Evolutionary conservation across 2,113 vertebrate genomes (phyloP), one percentile per base, ranked within the genome.

Genomic region (Atrichornis clamosus): DNA sequence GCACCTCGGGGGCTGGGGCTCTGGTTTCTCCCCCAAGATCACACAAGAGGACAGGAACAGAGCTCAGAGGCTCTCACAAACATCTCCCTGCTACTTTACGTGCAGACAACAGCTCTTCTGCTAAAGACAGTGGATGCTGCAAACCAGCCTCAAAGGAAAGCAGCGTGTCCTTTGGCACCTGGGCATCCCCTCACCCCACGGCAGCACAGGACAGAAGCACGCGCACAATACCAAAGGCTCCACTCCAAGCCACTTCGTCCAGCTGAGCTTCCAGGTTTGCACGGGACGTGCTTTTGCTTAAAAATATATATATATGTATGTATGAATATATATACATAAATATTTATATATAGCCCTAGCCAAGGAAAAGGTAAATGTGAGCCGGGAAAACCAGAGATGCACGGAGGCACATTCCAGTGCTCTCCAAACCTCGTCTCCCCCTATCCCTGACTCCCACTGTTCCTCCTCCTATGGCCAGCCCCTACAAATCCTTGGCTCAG

Each of bases 401-500:
- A 49, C 47, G 4, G 77, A 82, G 65, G 84, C 11, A 2, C 87
- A 82, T 95, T 96, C 84, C 93, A 95, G 63, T 4, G 1, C 76
- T 73, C 58, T 60, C 83, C 84, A 92, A 55, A 73, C 56, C 73
- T 86, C 63, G 68, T 83, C 70, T 95, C 50, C 63, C 87, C 76
- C 76, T 15, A 22, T 90, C 65, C 84, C 77, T 2, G 1, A 16
- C 93, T 94, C 90, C 87, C 81, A 94, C 92, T 95, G 44, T 37
- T 87, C 88, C 88, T 91, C 72, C 56, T 96, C 92, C 92, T 72
- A 65, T 88, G 89, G 91, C 92, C 82, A 78, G 62, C 63, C 80
- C 87, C 91, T 87, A 91, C 89, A 94, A 90, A 95, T 89, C 92
- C 96, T 95, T 95, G 87, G 93, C 93, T 96, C 90, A 89, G 94